Conservation (phyloP, 2,888 invertebrate species). For the Chymomyza amoena region DNA sequence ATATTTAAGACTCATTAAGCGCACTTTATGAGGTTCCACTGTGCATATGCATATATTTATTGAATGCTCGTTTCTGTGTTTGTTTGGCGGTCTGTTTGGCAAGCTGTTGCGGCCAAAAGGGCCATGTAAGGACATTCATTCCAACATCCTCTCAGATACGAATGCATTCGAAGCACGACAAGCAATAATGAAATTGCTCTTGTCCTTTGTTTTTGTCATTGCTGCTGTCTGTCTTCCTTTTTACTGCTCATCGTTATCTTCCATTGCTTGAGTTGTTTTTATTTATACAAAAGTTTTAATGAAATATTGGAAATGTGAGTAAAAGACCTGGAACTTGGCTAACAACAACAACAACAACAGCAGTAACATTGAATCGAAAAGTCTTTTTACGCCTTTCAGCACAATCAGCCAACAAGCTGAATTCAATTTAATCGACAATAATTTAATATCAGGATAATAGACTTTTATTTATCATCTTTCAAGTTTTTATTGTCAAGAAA, state of each 20-base stretch:
- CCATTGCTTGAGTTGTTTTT: slow-evolving; percentile 46
- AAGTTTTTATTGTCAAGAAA: too few relatives aligned
- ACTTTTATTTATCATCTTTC: too few relatives aligned
- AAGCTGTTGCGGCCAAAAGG: slow-evolving; percentile 24
- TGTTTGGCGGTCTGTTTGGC: slow-evolving; percentile 17
- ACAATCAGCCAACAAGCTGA: background rate
- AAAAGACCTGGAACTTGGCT: too few relatives aligned
- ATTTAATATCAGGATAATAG: background rate
- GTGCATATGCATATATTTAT: background rate
- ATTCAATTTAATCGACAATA: background rate
- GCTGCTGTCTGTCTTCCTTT: background rate
- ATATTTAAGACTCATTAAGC: too few relatives aligned
- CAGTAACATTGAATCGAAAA: background rate
- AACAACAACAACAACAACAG: background rate
- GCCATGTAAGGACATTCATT: background rate
- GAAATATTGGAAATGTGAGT: slow-evolving; percentile 31
- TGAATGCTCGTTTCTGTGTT: background rate
- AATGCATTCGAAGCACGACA: slow-evolving; percentile 42
- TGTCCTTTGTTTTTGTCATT: slow-evolving; percentile 11
- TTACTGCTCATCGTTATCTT: background rate
- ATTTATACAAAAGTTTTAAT: slow-evolving; percentile 58
- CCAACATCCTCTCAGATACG: background rate
- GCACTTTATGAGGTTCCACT: background rate
- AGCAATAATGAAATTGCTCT: slow-evolving; percentile 54
- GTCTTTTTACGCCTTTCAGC: background rate